A percentile compares a stretch with the other conserved stretches of the same genome.
These are phyloP conservation scores for Dolichallabes microphthalmus DNA, from an alignment of 2,113 vertebrate species.

Conservation along the genomic window DNA sequence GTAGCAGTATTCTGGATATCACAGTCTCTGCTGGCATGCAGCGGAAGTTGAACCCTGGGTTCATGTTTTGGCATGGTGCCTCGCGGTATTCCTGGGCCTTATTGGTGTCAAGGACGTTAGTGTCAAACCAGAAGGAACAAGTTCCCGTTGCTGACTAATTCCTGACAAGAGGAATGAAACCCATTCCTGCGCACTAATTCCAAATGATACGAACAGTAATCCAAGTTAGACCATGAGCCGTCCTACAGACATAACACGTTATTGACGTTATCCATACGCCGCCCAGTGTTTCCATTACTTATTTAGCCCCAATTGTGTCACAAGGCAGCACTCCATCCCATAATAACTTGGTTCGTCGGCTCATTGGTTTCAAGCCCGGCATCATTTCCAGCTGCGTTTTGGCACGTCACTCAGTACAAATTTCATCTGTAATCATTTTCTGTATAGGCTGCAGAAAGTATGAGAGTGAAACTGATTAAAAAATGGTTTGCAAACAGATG, in stretches of 20 bases:
- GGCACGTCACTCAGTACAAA: conserved; percentile 53
- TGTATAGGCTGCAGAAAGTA: conserved; percentile 63
- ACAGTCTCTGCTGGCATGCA: background rate
- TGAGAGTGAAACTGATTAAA: conserved; percentile 61
- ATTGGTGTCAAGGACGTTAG: conserved; percentile 1
- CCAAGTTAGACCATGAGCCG: background rate
- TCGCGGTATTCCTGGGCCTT: background rate
- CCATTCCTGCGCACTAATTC: background rate
- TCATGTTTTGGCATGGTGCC: background rate
- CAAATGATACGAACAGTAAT: background rate
- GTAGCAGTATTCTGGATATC: background rate
- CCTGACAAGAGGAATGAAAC: background rate
- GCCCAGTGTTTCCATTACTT: conserved; percentile 18
- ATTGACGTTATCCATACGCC: background rate
- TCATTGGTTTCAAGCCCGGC: conserved; percentile 2
- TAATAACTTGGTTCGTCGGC: conserved; percentile 14
- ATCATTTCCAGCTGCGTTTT: conserved; percentile 60
- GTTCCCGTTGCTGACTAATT: background rate
- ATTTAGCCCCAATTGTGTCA: conserved; percentile 5
- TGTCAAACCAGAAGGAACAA: background rate
- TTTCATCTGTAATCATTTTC: conserved; percentile 68
- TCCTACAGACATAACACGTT: background rate
- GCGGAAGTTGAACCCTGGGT: background rate
- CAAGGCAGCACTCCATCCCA: conserved; percentile 23
- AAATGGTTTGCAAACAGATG: conserved; percentile 71